Conservation (phyloP, 92 coral and sea anemone genomes). For the Bergia sp. region DNA sequence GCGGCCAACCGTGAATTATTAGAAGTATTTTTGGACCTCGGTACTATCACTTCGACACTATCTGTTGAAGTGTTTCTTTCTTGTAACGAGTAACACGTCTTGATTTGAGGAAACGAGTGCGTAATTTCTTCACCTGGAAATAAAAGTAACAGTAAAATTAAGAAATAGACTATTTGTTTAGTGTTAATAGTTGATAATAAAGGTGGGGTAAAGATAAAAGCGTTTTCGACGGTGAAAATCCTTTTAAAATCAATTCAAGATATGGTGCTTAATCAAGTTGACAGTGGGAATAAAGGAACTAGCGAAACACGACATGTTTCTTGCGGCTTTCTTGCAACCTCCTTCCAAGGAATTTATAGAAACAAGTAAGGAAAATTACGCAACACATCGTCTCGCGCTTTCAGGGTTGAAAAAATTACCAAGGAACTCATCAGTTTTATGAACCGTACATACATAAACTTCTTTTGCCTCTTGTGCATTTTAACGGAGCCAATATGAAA, state of each 20-base stretch:
- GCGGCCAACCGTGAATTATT: conserved; percentile 4
- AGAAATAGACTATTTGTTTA: too few relatives aligned
- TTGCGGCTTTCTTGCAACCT: not conserved
- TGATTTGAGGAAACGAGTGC: conserved; percentile 63
- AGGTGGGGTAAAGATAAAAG: too few relatives aligned
- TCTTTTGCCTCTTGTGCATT: too few relatives aligned
- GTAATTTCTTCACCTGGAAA: conserved; percentile 20
- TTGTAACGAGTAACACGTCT: conserved; percentile 67
- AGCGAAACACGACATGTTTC: not conserved
- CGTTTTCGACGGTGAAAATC: too few relatives aligned
- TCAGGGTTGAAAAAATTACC: not conserved
- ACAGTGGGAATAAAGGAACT: not conserved
- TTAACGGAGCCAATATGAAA: too few relatives aligned
- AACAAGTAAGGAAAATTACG: not conserved
- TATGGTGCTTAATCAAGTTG: too few relatives aligned
- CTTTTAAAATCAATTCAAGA: too few relatives aligned
- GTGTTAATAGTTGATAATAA: too few relatives aligned
- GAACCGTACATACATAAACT: too few relatives aligned
- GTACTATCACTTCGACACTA: not conserved
- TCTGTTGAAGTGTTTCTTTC: not conserved
- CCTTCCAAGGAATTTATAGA: not conserved
- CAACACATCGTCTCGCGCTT: not conserved
- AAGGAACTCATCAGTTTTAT: not conserved
- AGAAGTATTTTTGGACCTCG: not conserved
- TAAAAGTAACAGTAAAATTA: not conserved